Evolutionary conservation across 92 coral and sea anemone genomes (phyloP).

Genomic region (Umimayanthus kanabou): DNA sequence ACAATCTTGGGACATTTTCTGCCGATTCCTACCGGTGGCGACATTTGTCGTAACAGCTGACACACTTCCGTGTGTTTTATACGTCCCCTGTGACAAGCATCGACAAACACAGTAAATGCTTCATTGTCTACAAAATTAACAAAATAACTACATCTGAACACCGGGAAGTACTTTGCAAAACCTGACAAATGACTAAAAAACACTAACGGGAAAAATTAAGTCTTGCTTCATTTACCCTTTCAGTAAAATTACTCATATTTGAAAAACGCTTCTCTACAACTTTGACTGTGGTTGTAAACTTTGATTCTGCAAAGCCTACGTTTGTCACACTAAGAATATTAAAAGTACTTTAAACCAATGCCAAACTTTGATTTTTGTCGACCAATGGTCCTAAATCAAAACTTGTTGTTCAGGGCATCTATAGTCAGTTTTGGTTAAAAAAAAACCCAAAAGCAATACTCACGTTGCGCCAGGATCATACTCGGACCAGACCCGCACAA

Average conservation of each 20-base stretch:
- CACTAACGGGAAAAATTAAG: background rate
- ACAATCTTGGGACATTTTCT: constrained; percentile 99
- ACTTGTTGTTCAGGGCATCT: too few relatives aligned
- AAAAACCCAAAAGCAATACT: constrained; percentile 48
- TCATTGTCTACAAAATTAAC: background rate
- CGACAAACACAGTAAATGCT: background rate
- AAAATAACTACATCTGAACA: background rate
- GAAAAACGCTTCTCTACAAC: too few relatives aligned
- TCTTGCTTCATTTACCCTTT: too few relatives aligned
- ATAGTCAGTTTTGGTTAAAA: background rate
- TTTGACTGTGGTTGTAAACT: too few relatives aligned
- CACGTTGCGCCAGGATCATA: constrained; percentile 99
- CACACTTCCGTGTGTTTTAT: constrained; percentile 99
- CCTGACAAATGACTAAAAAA: background rate
- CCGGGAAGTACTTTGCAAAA: background rate
- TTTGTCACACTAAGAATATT: too few relatives aligned
- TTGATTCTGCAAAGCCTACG: too few relatives aligned
- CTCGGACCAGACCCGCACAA: constrained; percentile 99
- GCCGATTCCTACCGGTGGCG: constrained; percentile 99
- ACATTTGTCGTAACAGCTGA: constrained; percentile 95
- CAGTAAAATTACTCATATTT: too few relatives aligned
- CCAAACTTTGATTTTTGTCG: too few relatives aligned
- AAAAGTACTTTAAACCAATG: too few relatives aligned
- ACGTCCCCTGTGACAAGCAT: constrained; percentile 75
- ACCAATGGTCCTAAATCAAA: too few relatives aligned